Evolutionary conservation across 2,888 invertebrate genomes (phyloP).

Genomic region (Hedychridium roseum): DNA sequence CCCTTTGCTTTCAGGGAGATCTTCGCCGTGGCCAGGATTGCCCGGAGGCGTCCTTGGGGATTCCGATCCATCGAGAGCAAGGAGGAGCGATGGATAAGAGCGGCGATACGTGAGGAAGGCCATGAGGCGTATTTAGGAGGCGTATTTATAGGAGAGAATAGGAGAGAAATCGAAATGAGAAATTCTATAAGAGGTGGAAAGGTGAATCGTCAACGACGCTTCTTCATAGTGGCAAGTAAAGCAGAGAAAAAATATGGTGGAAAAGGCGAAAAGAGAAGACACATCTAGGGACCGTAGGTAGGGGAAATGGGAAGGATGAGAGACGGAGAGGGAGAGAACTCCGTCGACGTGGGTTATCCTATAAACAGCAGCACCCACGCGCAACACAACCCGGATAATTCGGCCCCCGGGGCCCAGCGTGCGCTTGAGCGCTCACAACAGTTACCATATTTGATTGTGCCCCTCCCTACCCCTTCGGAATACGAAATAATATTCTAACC

Average conservation of each 20-base stretch:
- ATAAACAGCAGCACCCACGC: constrained; percentile 55
- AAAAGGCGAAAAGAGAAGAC: constrained; percentile 15
- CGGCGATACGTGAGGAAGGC: neutral
- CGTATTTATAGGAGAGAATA: no score
- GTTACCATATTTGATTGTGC: constrained; percentile 62
- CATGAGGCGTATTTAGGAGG: no score
- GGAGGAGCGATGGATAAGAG: neutral
- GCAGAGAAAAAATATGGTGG: no score
- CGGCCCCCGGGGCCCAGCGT: constrained; percentile 60
- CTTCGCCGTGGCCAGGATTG: no score
- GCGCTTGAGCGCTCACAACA: constrained; percentile 60
- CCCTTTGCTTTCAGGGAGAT: constrained; percentile 47
- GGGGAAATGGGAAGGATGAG: constrained; percentile 7
- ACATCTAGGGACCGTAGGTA: constrained; percentile 11
- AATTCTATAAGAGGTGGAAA: no score
- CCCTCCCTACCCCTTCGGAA: constrained; percentile 40
- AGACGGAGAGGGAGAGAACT: constrained; percentile 32
- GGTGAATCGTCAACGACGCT: no score
- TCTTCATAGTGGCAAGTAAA: no score
- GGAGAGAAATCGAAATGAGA: no score
- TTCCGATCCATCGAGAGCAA: constrained; percentile 18
- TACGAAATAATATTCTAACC: constrained; percentile 39
- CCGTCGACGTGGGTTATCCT: constrained; percentile 56
- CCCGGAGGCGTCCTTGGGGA: constrained; percentile 37
- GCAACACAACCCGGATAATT: constrained; percentile 51